A percentile compares a stretch with the other conserved stretches of the same genome.
These are phyloP conservation scores for Cosmorhoe ocellata DNA, from an alignment of 2,888 invertebrate species.

Conservation along the genomic window DNA sequence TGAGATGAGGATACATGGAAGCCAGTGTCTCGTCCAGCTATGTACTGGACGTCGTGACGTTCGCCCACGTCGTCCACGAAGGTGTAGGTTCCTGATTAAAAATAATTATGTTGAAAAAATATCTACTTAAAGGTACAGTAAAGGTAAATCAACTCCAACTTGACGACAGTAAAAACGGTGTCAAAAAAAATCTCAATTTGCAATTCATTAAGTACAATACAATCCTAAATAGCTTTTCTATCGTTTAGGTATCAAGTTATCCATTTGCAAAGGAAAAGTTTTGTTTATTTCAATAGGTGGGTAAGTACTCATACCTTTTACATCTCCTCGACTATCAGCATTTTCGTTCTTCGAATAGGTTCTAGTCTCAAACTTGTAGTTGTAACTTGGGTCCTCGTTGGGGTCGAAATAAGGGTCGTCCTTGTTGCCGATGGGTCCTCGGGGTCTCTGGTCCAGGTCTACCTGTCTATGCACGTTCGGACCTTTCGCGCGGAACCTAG, in stretches of 20 bases:
- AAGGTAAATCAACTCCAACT: no score
- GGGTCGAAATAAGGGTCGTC: conserved; percentile 90
- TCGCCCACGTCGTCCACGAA: conserved; percentile 90
- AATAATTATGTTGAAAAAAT: no score
- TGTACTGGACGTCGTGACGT: conserved; percentile 88
- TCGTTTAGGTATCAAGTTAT: no score
- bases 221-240: no score
- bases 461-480: conserved; percentile 88
- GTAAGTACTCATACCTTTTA: no score
- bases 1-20: conserved; percentile 88
- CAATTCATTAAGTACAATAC: no score
- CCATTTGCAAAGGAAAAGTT: no score
- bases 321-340: conserved; percentile 83
- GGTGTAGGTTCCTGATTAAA: conserved; percentile 83
- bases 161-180: no score
- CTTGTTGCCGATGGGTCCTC: conserved; percentile 85
- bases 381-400: conserved; percentile 89
- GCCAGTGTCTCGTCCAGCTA: conserved; percentile 88
- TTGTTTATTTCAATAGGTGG: no score
- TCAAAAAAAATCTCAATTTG: no score
- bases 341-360: conserved; percentile 87
- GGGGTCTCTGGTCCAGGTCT: conserved; percentile 86
- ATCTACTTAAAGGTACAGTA: no score
- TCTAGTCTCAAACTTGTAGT: conserved; percentile 85
- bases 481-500: conserved; percentile 88